Percentiles rank a stretch among this genome's conserved stretches.
Conservation (phyloP, 2,797 vertebrate genomes). For the Peromyscus melanophrys region DNA sequence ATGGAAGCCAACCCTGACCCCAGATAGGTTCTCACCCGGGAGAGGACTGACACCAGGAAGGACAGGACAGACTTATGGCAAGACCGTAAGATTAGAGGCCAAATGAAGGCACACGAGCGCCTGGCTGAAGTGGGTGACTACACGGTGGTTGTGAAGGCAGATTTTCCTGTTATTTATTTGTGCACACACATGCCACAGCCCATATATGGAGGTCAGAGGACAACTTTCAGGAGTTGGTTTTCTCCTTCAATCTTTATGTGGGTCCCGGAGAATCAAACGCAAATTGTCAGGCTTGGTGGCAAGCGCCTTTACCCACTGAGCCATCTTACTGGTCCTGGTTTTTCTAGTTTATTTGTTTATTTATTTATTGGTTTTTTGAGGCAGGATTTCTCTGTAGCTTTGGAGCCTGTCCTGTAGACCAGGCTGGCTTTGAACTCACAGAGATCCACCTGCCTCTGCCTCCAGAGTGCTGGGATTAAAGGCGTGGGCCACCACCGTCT, state of each 20-base stretch:
- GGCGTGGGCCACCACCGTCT: neutral
- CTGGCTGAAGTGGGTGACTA: neutral
- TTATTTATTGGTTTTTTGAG: neutral
- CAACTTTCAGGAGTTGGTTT: neutral
- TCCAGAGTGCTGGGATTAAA: neutral
- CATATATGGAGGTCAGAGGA: neutral
- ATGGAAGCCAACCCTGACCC: accelerated
- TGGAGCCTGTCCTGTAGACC: neutral
- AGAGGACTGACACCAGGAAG: too few species aligned
- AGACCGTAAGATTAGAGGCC: accelerated
- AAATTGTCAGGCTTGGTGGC: neutral
- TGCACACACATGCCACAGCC: neutral
- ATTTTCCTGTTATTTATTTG: neutral
- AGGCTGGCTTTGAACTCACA: neutral
- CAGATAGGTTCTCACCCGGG: accelerated
- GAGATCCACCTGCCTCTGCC: neutral
- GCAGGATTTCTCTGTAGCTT: neutral
- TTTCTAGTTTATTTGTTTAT: neutral
- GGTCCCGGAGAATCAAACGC: neutral
- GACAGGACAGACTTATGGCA: accelerated
- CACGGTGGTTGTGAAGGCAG: neutral
- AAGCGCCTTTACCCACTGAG: neutral
- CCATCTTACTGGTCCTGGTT: neutral
- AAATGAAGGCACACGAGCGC: accelerated
- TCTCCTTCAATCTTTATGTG: neutral